A percentile compares a stretch with the other conserved stretches of the same genome.
phyloP scores from a whole-genome alignment of 1,140 invertebrate species.

The Adelges cooleyi region DNA sequence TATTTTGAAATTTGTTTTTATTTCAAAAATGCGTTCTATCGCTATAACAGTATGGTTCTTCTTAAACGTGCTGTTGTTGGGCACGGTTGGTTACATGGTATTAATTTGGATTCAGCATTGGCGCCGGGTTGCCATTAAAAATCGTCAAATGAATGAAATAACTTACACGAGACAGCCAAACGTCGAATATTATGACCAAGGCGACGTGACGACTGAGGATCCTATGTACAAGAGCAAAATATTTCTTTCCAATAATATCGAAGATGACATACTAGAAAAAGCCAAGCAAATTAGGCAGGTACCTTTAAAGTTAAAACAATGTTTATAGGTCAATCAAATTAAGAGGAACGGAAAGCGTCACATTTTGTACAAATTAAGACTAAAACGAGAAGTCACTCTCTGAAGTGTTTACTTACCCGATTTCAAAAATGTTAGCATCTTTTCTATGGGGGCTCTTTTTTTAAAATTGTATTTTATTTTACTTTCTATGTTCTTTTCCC shows the following conservation, averaged over 20 bases:
- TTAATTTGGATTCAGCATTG: slow-evolving; percentile 58
- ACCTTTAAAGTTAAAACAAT: neutral
- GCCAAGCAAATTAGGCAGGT: slow-evolving; percentile 14
- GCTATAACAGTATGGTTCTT: slow-evolving; percentile 57
- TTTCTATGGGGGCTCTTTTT: neutral
- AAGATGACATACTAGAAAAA: neutral
- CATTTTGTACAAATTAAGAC: neutral
- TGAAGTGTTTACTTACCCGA: neutral
- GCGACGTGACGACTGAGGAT: neutral
- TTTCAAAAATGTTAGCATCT: neutral
- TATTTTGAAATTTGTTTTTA: no score
- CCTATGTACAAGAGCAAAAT: neutral
- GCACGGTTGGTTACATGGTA: slow-evolving; percentile 58
- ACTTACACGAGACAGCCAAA: slow-evolving; percentile 30
- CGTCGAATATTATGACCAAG: slow-evolving; percentile 35
- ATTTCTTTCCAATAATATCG: neutral
- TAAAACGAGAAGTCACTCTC: no score
- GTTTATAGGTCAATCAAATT: neutral
- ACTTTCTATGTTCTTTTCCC: no score
- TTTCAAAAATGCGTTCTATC: slow-evolving; percentile 48
- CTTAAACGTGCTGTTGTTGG: slow-evolving; percentile 54
- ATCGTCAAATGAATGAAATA: slow-evolving; percentile 26
- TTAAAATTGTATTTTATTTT: neutral
- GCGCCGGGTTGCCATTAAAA: slow-evolving; percentile 37
- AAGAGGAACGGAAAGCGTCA: neutral